Evolutionary conservation across 53 echinoderm and acorn worm genomes (phyloP).

Genomic region (Crossaster papposus): DNA sequence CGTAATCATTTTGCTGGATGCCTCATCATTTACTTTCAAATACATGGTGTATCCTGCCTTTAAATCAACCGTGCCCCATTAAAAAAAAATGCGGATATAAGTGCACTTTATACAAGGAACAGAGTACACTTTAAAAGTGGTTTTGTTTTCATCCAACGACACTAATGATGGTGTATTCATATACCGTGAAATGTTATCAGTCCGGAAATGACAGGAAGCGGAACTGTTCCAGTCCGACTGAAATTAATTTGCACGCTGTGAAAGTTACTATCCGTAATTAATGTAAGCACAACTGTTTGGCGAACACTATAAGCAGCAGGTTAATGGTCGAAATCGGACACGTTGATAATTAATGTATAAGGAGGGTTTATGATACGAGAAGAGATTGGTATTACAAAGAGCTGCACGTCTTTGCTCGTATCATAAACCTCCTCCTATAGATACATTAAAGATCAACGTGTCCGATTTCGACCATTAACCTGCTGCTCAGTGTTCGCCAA

Average conservation of each 20-base stretch:
- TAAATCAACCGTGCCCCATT: not conserved
- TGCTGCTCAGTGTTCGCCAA: no score
- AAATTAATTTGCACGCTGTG: not conserved
- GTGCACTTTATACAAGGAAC: not conserved
- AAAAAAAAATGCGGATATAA: not conserved
- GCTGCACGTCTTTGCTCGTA: no score
- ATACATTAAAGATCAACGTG: no score
- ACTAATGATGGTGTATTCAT: not conserved
- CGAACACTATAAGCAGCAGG: not conserved
- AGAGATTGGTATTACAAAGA: not conserved
- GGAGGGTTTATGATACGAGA: not conserved
- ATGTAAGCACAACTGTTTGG: not conserved
- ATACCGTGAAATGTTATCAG: not conserved
- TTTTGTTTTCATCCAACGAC: not conserved
- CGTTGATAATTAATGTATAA: not conserved
- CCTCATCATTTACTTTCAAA: no score
- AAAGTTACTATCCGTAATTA: not conserved
- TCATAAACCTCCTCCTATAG: no score
- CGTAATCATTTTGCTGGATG: no score
- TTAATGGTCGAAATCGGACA: not conserved
- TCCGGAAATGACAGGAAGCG: not conserved
- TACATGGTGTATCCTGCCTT: not conserved
- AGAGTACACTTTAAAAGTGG: not conserved
- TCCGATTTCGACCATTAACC: no score
- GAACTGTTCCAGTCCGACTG: not conserved